phyloP scores from a whole-genome alignment of 1,140 invertebrate species.

The Anoplophora glabripennis region DNA sequence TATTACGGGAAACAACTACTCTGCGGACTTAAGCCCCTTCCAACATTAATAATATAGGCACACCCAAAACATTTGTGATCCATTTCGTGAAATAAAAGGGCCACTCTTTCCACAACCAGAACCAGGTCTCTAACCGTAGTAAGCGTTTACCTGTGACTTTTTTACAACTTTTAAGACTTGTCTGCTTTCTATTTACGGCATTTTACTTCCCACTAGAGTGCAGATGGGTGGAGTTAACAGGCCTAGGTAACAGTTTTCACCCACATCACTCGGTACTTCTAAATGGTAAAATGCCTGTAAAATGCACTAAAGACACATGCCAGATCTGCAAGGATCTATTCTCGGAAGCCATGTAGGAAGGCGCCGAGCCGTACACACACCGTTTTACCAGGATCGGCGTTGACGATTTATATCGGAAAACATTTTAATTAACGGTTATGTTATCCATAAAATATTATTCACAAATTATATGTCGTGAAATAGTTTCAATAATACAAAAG shows the following conservation, averaged over 20 bases:
- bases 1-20: too few species aligned
- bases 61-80: too few species aligned
- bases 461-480: too few species aligned
- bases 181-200: neutral
- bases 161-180: neutral
- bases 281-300: neutral
- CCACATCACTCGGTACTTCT: neutral
- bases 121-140: neutral
- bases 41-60: too few species aligned
- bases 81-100: too few species aligned
- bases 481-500: too few species aligned
- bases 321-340: neutral
- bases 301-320: neutral
- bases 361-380: too few species aligned
- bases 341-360: slow-evolving; percentile 1
- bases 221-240: slow-evolving; percentile 6
- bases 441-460: too few species aligned
- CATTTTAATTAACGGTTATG: too few species aligned
- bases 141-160: neutral
- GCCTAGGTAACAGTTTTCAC: slow-evolving; percentile 1
- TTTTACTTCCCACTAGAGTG: neutral
- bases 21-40: too few species aligned
- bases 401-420: too few species aligned
- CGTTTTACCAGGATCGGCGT: too few species aligned
- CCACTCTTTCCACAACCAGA: neutral